Percentiles rank a stretch among this genome's conserved stretches.
These are phyloP conservation scores for Pelobates cultripes DNA, from an alignment of 2,797 vertebrate species.

Conservation along the genomic window DNA sequence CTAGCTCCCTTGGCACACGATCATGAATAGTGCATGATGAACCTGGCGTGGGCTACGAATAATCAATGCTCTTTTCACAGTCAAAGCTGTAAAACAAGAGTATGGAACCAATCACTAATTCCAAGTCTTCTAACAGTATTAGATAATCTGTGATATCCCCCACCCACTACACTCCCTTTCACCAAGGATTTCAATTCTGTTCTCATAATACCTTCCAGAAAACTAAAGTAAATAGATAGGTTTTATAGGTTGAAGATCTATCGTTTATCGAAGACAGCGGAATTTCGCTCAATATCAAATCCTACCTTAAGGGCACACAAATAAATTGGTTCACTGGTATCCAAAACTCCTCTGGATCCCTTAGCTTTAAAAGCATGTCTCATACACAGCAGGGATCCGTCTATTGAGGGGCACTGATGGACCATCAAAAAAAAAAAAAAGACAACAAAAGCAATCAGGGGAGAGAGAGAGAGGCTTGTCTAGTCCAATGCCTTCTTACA, in stretches of 20 bases:
- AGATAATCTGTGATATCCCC: no score
- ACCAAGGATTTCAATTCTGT: no score
- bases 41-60: constrained; percentile 40
- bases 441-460: not conserved
- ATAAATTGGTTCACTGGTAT: not conserved
- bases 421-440: not conserved
- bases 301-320: constrained; percentile 27
- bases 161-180: no score
- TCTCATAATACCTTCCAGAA: no score
- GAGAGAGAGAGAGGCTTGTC: not conserved
- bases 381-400: constrained; percentile 6
- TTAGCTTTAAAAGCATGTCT: not conserved
- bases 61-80: constrained; percentile 44
- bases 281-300: not conserved
- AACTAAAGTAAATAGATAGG: not conserved
- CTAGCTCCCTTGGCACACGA: constrained; percentile 46
- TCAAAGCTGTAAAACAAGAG: constrained; percentile 24
- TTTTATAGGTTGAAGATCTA: not conserved
- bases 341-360: not conserved
- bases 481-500: not conserved
- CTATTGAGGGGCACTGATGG: constrained; percentile 11
- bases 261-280: not conserved
- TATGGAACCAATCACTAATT: constrained; percentile 16
- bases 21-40: constrained; percentile 53
- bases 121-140: no score